Conservation (phyloP, 2,797 vertebrate genomes). For the Leucoraja ocellata region DNA sequence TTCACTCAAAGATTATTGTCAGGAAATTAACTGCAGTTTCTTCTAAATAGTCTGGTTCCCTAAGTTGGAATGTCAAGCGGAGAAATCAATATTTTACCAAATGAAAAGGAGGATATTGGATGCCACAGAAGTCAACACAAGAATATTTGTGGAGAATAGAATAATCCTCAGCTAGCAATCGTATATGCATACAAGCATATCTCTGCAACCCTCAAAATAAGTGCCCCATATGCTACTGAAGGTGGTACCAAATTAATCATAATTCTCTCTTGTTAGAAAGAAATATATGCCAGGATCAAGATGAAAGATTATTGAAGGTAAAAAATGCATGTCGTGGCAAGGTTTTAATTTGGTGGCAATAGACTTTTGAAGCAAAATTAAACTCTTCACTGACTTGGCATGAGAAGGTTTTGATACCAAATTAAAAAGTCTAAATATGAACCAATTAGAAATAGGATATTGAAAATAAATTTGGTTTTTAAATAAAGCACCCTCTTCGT, state of each 20-base stretch:
- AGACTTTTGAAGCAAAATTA: neutral
- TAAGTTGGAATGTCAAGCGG: neutral
- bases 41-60: neutral
- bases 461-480: neutral
- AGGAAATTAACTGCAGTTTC: neutral
- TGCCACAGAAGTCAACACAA: no score
- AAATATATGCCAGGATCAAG: neutral
- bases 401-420: no score
- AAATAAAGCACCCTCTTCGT: neutral
- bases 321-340: neutral
- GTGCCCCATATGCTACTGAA: neutral
- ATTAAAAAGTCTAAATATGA: neutral
- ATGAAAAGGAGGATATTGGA: no score
- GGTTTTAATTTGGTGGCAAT: neutral
- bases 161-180: no score
- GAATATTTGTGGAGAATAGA: no score
- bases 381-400: no score
- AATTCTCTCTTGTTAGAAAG: neutral
- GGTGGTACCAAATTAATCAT: neutral
- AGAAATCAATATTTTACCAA: no score
- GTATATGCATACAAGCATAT: no score
- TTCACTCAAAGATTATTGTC: neutral
- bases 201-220: no score
- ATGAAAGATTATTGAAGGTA: neutral
- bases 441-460: neutral